Conservation (phyloP, 2,888 invertebrate genomes). For the Pammene aurita region DNA sequence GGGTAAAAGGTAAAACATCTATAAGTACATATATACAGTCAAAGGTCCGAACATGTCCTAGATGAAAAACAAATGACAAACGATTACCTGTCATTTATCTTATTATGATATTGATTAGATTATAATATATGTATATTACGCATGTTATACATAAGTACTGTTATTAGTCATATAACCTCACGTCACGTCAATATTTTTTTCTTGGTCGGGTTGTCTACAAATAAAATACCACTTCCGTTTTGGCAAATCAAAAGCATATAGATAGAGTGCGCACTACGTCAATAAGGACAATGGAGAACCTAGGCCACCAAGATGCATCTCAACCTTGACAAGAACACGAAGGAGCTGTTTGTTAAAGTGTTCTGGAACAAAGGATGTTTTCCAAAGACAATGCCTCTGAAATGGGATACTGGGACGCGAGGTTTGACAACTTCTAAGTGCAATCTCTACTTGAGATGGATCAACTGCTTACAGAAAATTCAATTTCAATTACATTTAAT, state of each 20-base stretch:
- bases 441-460: conserved; percentile 11
- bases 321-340: conserved; percentile 18
- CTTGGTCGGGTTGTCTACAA: too few relatives aligned
- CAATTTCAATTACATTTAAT: background rate
- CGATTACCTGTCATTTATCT: background rate
- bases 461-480: conserved; percentile 1
- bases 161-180: too few relatives aligned
- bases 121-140: too few relatives aligned
- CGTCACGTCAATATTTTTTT: too few relatives aligned
- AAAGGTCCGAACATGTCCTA: background rate
- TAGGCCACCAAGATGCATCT: background rate
- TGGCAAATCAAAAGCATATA: too few relatives aligned
- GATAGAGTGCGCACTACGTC: too few relatives aligned
- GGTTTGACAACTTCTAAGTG: conserved; percentile 18
- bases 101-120: too few relatives aligned
- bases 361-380: conserved; percentile 20
- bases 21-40: background rate
- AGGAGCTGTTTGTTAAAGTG: conserved; percentile 13
- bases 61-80: background rate
- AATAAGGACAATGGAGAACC: conserved; percentile 3
- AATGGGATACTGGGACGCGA: conserved; percentile 10
- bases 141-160: too few relatives aligned
- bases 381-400: conserved; percentile 15
- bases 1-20: background rate
- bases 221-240: too few relatives aligned